A percentile compares a stretch with the other conserved stretches of the same genome.
Conservation (phyloP, 2,888 invertebrate species). For the Oegoconia quadripuncta region DNA sequence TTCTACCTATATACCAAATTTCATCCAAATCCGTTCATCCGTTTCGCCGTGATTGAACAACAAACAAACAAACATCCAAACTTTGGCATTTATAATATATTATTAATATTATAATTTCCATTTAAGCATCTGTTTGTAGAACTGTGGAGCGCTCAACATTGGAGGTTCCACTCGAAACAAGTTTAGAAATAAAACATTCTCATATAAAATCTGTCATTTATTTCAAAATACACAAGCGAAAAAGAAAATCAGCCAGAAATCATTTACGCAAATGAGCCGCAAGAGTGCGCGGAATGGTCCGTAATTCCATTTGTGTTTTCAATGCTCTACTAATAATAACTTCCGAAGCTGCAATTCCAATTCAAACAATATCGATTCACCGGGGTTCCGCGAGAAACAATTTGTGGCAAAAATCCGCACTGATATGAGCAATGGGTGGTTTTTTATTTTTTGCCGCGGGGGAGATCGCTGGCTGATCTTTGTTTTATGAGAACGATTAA, state of each 20-base stretch:
- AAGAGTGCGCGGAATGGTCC: slow-evolving; percentile 41
- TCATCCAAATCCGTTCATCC: no score
- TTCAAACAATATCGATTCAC: slow-evolving; percentile 62
- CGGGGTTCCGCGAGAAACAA: slow-evolving; percentile 62
- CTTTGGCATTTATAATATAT: no score
- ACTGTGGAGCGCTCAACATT: no score
- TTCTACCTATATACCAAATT: no score
- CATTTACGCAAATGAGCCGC: slow-evolving; percentile 39
- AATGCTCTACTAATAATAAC: slow-evolving; percentile 56
- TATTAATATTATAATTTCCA: no score
- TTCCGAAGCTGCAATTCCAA: slow-evolving; percentile 50
- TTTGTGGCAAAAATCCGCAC: slow-evolving; percentile 57
- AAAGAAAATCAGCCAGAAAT: slow-evolving; percentile 25
- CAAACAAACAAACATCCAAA: no score
- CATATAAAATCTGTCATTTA: not conserved
- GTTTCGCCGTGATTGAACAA: no score
- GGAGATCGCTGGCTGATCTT: slow-evolving; percentile 73
- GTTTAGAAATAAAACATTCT: no score
- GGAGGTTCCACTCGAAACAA: no score
- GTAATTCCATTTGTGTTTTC: slow-evolving; percentile 51
- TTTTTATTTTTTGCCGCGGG: slow-evolving; percentile 53
- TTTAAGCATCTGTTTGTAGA: no score
- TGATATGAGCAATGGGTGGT: slow-evolving; percentile 69
- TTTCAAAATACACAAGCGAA: not conserved
- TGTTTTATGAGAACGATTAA: slow-evolving; percentile 80